Evolutionary conservation across 2,888 invertebrate genomes (phyloP).

Genomic region (Nymphalis c-album): DNA sequence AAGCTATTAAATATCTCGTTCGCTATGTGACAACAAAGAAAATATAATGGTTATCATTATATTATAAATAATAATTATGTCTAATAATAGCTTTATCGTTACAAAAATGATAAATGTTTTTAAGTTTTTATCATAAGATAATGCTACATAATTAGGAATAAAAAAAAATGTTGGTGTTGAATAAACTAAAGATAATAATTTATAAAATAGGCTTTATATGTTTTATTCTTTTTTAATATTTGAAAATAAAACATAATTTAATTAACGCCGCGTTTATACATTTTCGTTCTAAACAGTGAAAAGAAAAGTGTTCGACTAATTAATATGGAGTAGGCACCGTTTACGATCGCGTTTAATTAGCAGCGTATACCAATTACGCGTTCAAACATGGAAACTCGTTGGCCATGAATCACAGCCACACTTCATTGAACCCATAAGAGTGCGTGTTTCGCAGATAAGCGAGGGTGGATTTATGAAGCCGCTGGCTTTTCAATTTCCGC

Average conservation of each 20-base stretch:
- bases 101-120: too few species aligned
- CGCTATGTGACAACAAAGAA: too few species aligned
- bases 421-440: conserved; percentile 62
- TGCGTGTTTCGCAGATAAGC: conserved; percentile 58
- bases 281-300: conserved; percentile 1
- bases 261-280: neutral
- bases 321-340: conserved; percentile 7
- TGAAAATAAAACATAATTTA: too few species aligned
- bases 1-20: too few species aligned
- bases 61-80: too few species aligned
- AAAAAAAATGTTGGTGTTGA: too few species aligned
- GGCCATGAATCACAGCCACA: conserved; percentile 53
- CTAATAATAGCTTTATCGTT: too few species aligned
- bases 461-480: conserved; percentile 65
- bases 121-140: too few species aligned
- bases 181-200: too few species aligned
- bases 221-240: neutral
- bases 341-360: conserved; percentile 30
- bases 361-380: conserved; percentile 34
- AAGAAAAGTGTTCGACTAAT: conserved; percentile 5
- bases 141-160: too few species aligned
- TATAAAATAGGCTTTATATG: neutral
- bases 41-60: too few species aligned
- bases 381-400: conserved; percentile 43
- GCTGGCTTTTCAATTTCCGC: conserved; percentile 74